phyloP scores from a whole-genome alignment of 2,888 invertebrate species.

The Notodonta ziczac region DNA sequence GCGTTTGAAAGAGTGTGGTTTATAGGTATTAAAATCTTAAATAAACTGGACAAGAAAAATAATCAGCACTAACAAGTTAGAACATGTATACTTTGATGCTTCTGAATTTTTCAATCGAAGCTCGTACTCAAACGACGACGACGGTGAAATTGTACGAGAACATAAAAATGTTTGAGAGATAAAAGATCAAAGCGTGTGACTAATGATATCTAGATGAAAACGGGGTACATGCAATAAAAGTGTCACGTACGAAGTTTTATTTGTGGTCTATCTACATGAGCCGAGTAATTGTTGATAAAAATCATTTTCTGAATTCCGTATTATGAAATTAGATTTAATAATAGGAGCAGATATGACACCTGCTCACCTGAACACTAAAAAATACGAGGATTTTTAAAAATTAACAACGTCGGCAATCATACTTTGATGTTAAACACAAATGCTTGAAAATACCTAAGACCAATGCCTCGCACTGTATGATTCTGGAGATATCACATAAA shows the following conservation, averaged over 20 bases:
- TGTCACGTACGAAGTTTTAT: conserved; percentile 71
- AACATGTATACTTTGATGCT: conserved; percentile 32
- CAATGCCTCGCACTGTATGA: too few species aligned
- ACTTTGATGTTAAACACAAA: too few species aligned
- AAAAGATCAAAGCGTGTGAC: conserved; percentile 78
- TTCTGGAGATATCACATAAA: too few species aligned
- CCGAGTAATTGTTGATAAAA: conserved; percentile 30
- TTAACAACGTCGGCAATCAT: too few species aligned
- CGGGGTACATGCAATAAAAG: conserved; percentile 76
- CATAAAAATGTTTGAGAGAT: conserved; percentile 72
- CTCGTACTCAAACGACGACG: conserved; percentile 55
- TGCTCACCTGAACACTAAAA: too few species aligned
- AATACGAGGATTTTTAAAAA: too few species aligned
- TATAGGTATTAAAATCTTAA: conserved; percentile 5
- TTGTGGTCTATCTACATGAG: conserved; percentile 43
- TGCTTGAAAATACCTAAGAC: too few species aligned
- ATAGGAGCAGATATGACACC: too few species aligned
- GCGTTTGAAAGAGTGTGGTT: too few species aligned
- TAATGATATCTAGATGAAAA: conserved; percentile 79
- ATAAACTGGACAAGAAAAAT: conserved; percentile 32
- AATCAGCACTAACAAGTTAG: conserved; percentile 29
- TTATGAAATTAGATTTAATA: too few species aligned
- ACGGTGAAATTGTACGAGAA: conserved; percentile 57
- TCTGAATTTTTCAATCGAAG: conserved; percentile 34
- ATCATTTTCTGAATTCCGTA: too few species aligned